Percentiles rank a stretch among this genome's conserved stretches.
phyloP scores from a whole-genome alignment of 2,797 vertebrate genomes.

The Yasuhikotakia modesta region DNA sequence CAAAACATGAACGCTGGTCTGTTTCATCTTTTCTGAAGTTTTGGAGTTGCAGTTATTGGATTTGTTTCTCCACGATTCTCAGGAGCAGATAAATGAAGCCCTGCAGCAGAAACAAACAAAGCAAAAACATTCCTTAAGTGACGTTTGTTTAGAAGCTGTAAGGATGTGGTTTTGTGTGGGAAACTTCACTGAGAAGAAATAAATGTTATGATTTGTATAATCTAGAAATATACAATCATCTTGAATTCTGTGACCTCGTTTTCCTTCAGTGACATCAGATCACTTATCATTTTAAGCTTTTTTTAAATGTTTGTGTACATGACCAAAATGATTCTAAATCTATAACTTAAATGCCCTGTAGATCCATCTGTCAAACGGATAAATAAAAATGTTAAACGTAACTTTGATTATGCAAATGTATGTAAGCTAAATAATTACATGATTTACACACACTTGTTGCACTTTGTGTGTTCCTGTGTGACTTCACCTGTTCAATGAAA shows the following conservation, averaged over 20 bases:
- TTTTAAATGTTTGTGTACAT: conserved; percentile 2
- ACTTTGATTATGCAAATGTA: too few relatives aligned
- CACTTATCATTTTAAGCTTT: background rate
- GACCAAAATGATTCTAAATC: background rate
- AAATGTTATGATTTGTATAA: conserved; percentile 31
- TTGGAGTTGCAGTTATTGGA: conserved; percentile 4
- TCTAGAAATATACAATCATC: conserved; percentile 29
- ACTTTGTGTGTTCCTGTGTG: background rate
- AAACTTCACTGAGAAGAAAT: conserved; percentile 40
- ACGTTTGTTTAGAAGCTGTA: conserved; percentile 37
- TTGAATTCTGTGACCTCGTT: conserved; percentile 20
- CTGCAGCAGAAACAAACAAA: conserved; percentile 7
- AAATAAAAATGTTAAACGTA: too few relatives aligned
- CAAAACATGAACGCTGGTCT: conserved; percentile 24
- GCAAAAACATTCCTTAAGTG: background rate
- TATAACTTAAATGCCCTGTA: too few relatives aligned
- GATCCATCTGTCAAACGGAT: too few relatives aligned
- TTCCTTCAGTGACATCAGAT: conserved; percentile 25
- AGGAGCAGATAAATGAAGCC: background rate
- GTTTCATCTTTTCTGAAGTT: conserved; percentile 33
- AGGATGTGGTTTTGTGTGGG: background rate
- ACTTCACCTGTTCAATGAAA: background rate
- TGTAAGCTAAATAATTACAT: too few relatives aligned
- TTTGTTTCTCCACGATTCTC: conserved; percentile 14
- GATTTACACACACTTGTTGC: background rate